phyloP scores from a whole-genome alignment of 2,888 invertebrate species.

The Andrena praecox region DNA sequence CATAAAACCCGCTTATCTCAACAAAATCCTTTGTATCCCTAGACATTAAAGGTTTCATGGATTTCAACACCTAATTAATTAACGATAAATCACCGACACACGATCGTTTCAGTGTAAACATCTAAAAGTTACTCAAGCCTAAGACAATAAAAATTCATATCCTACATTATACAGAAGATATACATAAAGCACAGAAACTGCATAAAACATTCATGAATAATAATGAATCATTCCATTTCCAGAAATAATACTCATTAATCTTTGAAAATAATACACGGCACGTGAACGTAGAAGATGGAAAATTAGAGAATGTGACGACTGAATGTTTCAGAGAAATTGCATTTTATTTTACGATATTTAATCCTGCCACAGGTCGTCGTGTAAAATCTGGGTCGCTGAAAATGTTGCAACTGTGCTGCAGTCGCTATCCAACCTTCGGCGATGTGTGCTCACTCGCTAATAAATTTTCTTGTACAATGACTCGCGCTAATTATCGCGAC shows the following conservation, averaged over 20 bases:
- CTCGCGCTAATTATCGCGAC: constrained; percentile 42
- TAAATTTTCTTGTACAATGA: constrained; percentile 31
- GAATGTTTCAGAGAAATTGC: background rate
- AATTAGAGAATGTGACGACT: background rate
- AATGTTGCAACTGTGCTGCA: background rate
- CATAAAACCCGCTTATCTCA: too few relatives aligned
- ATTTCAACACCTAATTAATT: background rate
- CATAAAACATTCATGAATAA: too few relatives aligned
- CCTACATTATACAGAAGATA: background rate
- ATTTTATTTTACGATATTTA: background rate
- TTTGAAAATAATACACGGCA: background rate
- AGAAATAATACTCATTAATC: background rate
- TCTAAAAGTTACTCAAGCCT: too few relatives aligned
- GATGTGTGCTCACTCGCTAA: background rate
- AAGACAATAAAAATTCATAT: background rate
- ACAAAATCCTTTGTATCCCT: background rate
- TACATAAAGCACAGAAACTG: too few relatives aligned
- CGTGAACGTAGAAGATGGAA: background rate
- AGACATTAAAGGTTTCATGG: background rate
- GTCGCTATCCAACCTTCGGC: background rate
- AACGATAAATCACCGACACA: background rate
- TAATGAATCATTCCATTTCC: too few relatives aligned
- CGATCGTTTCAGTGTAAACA: background rate
- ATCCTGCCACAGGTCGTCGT: background rate
- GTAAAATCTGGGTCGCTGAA: background rate